Conservation (phyloP, 2,888 invertebrate species). For the Tachina fera region DNA sequence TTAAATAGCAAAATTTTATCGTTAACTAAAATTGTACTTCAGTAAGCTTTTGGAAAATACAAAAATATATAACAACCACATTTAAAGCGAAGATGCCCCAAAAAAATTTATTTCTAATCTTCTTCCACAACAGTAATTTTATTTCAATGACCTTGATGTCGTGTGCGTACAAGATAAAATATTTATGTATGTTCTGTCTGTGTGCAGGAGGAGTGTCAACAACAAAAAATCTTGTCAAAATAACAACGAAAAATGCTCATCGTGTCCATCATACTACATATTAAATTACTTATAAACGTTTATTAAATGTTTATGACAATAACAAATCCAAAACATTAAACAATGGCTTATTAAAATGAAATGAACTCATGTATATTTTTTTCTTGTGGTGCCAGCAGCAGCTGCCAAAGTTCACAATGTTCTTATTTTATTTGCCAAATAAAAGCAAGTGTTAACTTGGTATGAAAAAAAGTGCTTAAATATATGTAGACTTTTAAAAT, state of each 20-base stretch:
- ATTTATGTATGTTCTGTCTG: constrained; percentile 34
- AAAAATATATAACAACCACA: background rate
- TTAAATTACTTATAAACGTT: constrained; percentile 15
- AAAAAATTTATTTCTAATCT: constrained; percentile 22
- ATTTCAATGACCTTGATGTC: constrained; percentile 37
- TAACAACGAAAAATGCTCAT: background rate
- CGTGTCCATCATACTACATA: constrained; percentile 8
- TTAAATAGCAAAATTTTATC: background rate
- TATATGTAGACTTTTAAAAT: constrained; percentile 10
- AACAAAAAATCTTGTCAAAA: constrained; percentile 5
- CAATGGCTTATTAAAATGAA: constrained; percentile 47
- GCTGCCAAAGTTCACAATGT: constrained; percentile 46
- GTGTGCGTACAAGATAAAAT: constrained; percentile 16
- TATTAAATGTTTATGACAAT: constrained; percentile 24
- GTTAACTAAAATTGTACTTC: background rate
- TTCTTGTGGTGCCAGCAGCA: constrained; percentile 22
- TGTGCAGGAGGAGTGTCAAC: background rate
- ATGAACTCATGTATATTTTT: constrained; percentile 18
- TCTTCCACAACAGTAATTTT: constrained; percentile 4
- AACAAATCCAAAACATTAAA: constrained; percentile 36
- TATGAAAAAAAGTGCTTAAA: background rate
- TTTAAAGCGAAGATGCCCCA: background rate
- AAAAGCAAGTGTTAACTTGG: background rate
- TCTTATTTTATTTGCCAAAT: background rate
- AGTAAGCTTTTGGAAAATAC: background rate